Base-by-base conservation (phyloP, 2,888 invertebrate genomes). In the Acronicta alni region DNA sequence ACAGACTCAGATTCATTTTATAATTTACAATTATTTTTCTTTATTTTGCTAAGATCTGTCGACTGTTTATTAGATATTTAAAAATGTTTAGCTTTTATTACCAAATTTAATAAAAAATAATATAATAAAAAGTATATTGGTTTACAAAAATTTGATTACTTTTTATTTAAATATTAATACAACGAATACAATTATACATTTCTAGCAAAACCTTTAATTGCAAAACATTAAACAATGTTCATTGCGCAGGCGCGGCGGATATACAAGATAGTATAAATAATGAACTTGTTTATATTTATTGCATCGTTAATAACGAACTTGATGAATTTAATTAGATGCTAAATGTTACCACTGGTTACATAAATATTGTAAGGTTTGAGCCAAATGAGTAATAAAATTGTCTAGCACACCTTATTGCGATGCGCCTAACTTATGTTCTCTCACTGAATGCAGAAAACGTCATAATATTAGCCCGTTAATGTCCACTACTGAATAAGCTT, bases 251-350 rank as follows among this genome's bases (percentile, higher is more conserved):
- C 66, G 72, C 72, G 68, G 79, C 67, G 51, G 67, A 77, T 67
- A 67, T 64, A 66, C 67, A 64, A 70, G 67, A 76, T 70, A 62
- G 66, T 70, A 72, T 73, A 77, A 79, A 60, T 79, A 79, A 79
- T 79, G 77, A 75, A 71, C 75, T 70, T 66, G 80, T 72, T 75
- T 76, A 57, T 65, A 79, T 77, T 73, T 75, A 75, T 77, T 59
- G 60, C 65, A 58, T 62, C 67, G 71, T 79, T 73, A 68, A 75
- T 79, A 79, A 72, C 65, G 54, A 59, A 57, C 75, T 63, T 73
- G 67, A 76, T 79, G 79, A 65, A 76, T 76, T 71, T 67, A 68
- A 76, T 70, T 77, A 78, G 62, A 78, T 78, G 74, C 48, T 70
- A 67, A 75, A 77, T 69, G 61, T 72, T 77, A 67, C 74, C 58